Base-by-base conservation (phyloP, 2,888 invertebrate species). In the Zeuzera pyrina region DNA sequence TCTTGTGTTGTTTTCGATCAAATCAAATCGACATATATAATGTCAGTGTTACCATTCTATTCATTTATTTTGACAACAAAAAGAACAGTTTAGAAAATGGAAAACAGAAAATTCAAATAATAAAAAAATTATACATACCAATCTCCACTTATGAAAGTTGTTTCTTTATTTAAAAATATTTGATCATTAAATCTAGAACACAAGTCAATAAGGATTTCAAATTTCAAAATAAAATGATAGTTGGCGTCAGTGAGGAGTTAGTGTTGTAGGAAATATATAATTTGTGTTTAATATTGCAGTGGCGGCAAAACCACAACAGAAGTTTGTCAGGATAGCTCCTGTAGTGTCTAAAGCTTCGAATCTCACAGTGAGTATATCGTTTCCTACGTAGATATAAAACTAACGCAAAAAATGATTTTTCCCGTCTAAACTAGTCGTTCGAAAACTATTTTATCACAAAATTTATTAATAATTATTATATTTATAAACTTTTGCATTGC, bases 271-370 rank as follows among this genome's bases (percentile, higher is more conserved):
- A 8, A 29, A 30, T 28, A 12, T 24, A 31, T n/a, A n/a, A n/a
- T n/a, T n/a, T n/a, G 19, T 19, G 30, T 14, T 15, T 29, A 2
- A 7, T 35, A 22, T 41, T 42, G 30, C 52, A 57, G 61, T 55
- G 42, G 39, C 57, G 8, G 15, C 55, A 19, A 73, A 67, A 39
- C 51, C 65, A 13, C 63, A 59, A 36, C 74, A 71, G 40, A 77
- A 71, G 43, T 48, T 81, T 30, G 69, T 81, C 44, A 52, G 70
- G 47, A 71, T 81, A 54, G 76, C 78, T 21, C 77, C 79, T 1
- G 45, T 67, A 3, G n/a, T n/a, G n/a, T 38, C 54, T 29, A 66
- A 70, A 48, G 24, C 51, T 42, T 52, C 31, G 19, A 52, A n/a
- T 35, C 8, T 41, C 1, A 42, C 57, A 46, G 78, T 78, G 48